Percentiles rank a stretch among this genome's conserved stretches.
Conservation (phyloP, 2,888 invertebrate genomes). For the Epinotia demarniana region DNA sequence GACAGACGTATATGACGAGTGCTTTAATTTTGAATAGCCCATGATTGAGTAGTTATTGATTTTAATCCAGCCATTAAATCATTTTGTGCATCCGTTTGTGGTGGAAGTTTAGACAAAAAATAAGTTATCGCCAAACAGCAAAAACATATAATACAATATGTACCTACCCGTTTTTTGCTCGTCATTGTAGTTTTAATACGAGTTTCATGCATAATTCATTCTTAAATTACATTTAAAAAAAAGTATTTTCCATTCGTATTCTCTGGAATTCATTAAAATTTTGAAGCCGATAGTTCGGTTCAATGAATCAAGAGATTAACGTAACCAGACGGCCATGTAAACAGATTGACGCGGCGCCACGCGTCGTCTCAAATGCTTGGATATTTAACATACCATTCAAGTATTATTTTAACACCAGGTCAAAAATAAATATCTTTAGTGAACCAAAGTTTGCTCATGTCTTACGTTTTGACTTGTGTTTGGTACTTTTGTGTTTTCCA, state of each 20-base stretch:
- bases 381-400: background rate
- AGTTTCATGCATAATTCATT: too few relatives aligned
- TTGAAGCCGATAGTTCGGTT: constrained; percentile 17
- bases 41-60: background rate
- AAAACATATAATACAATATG: too few relatives aligned
- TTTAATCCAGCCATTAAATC: background rate
- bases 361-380: background rate
- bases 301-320: constrained; percentile 31
- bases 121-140: background rate
- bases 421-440: too few relatives aligned
- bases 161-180: too few relatives aligned
- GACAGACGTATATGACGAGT: background rate
- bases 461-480: too few relatives aligned
- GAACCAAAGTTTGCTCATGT: too few relatives aligned
- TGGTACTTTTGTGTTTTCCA: too few relatives aligned
- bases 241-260: background rate
- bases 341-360: constrained; percentile 14
- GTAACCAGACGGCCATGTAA: constrained; percentile 28
- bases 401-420: background rate
- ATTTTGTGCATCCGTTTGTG: background rate
- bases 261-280: background rate
- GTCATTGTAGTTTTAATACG: too few relatives aligned
- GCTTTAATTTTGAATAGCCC: background rate
- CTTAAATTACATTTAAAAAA: background rate
- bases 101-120: background rate